A percentile compares a stretch with the other conserved stretches of the same genome.
phyloP scores from a whole-genome alignment of 1,140 invertebrate genomes.

The Pseudomyrmex gracilis region DNA sequence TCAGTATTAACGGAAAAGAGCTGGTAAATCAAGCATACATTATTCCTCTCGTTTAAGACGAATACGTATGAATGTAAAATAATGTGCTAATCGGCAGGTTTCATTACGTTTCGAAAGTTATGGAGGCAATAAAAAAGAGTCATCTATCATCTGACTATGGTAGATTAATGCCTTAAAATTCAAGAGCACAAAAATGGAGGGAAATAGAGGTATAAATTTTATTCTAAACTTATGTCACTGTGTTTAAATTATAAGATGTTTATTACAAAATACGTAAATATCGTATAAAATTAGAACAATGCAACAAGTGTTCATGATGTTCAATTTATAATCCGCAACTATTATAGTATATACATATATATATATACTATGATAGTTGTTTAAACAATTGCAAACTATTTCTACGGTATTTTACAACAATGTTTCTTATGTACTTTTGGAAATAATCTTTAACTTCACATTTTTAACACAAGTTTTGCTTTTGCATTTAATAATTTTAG shows the following conservation, averaged over 20 bases:
- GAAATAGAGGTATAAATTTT: not conserved
- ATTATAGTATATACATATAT: no score
- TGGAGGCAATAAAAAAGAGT: slow-evolving; percentile 94
- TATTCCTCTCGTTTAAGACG: not conserved
- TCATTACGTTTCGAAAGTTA: slow-evolving; percentile 92
- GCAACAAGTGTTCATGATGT: no score
- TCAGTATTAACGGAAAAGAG: slow-evolving; percentile 89
- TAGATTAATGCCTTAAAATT: slow-evolving; percentile 88
- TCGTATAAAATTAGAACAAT: slow-evolving; percentile 14
- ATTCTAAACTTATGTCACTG: not conserved
- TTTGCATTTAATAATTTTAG: not conserved
- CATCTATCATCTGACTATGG: slow-evolving; percentile 93
- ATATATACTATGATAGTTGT: no score
- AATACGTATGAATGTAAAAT: not conserved
- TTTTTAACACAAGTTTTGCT: not conserved
- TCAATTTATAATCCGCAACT: no score
- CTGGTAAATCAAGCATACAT: slow-evolving; percentile 85
- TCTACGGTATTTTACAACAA: no score
- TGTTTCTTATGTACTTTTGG: no score
- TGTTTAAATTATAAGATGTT: no score
- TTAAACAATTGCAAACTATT: no score
- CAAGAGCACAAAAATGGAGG: not conserved
- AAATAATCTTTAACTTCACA: not conserved
- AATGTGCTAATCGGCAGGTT: slow-evolving; percentile 84
- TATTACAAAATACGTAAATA: not conserved